A percentile compares a stretch with the other conserved stretches of the same genome.
Evolutionary conservation across 2,797 vertebrate species (phyloP).

Genomic region (Alcedo atthis): DNA sequence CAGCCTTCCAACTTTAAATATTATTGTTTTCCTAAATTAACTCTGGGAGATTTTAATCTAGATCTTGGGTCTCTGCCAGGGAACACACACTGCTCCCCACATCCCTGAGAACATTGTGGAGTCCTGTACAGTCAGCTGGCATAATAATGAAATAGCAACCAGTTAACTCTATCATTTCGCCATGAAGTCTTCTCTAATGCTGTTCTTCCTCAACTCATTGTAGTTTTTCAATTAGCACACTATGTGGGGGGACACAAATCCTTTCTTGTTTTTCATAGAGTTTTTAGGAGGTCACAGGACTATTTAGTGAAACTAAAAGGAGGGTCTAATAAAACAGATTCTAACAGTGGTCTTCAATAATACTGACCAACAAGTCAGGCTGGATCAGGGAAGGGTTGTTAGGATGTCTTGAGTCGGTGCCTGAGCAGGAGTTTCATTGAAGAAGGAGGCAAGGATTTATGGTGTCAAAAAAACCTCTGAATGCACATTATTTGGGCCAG

Average conservation of each 20-base stretch:
- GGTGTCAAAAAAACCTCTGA: neutral
- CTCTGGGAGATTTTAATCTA: slow-evolving; percentile 70
- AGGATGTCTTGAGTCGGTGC: neutral
- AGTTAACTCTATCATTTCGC: slow-evolving; percentile 47
- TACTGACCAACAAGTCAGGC: neutral
- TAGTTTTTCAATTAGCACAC: neutral
- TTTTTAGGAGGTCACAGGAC: neutral
- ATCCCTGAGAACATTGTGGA: slow-evolving; percentile 58
- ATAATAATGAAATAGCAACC: neutral
- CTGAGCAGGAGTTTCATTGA: neutral
- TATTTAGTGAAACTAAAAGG: neutral
- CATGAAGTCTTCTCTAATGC: neutral
- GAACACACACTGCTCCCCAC: slow-evolving; percentile 57
- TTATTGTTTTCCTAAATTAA: slow-evolving; percentile 73
- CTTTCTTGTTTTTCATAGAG: neutral
- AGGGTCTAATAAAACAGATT: neutral
- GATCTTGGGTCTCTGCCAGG: slow-evolving; percentile 58
- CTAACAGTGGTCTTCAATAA: neutral
- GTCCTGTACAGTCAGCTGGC: slow-evolving; percentile 28
- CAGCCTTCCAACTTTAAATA: slow-evolving; percentile 48
- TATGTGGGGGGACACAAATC: neutral
- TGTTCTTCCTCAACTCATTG: neutral
- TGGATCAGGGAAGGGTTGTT: neutral
- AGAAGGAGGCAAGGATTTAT: neutral
- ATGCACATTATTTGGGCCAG: neutral